Percentiles rank a stretch among this genome's conserved stretches.
Evolutionary conservation across 2,888 invertebrate species (phyloP).

Genomic region (Agelastica alni): DNA sequence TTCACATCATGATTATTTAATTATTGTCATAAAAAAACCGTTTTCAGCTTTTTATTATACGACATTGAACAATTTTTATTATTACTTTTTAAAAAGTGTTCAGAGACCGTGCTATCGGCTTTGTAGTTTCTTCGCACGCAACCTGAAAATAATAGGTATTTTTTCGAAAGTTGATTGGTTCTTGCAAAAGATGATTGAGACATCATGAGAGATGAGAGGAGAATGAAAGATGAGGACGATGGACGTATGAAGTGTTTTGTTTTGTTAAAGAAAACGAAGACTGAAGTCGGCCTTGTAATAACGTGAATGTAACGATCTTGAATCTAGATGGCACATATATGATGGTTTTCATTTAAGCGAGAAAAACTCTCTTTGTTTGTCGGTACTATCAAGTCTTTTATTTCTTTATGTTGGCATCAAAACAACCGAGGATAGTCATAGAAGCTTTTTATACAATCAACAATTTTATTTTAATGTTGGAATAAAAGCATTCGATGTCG

Average conservation of each 20-base stretch:
- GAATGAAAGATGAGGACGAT: conserved; percentile 8
- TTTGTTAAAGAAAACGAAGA: conserved; percentile 17
- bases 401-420: too few relatives aligned
- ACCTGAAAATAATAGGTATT: conserved; percentile 22
- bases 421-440: too few relatives aligned
- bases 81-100: too few relatives aligned
- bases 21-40: too few relatives aligned
- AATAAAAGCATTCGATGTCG: too few relatives aligned
- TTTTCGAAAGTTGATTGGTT: conserved; percentile 32
- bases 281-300: conserved; percentile 33
- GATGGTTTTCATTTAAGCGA: conserved; percentile 35
- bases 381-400: conserved; percentile 7
- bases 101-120: background rate
- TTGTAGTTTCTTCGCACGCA: conserved; percentile 11
- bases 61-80: too few relatives aligned
- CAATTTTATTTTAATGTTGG: too few relatives aligned
- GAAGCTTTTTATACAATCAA: too few relatives aligned
- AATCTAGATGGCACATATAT: conserved; percentile 29
- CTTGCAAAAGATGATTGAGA: conserved; percentile 39
- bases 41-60: too few relatives aligned
- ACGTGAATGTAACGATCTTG: conserved; percentile 42
- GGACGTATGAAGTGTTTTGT: conserved; percentile 22
- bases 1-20: too few relatives aligned
- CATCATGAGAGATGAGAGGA: conserved; percentile 34
- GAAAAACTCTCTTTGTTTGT: conserved; percentile 21